These are phyloP conservation scores for Morinoia aosen DNA, from an alignment of 2,888 invertebrate genomes.

Conservation along the genomic window DNA sequence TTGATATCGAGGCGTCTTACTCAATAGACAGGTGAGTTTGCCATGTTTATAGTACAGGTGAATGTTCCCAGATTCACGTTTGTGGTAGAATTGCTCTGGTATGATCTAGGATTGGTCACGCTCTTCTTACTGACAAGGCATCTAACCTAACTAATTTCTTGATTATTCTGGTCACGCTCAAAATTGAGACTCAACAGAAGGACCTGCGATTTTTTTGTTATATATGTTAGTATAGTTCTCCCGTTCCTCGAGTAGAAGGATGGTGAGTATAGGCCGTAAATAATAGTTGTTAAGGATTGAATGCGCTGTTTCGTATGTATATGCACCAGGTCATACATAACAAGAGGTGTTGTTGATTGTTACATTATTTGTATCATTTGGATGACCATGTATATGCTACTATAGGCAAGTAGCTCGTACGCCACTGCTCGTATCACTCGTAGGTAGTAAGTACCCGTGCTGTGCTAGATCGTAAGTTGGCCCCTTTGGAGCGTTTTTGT, in stretches of 20 bases:
- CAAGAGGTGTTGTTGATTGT: constrained; percentile 40
- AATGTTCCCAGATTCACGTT: too few species aligned
- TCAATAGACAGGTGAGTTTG: too few species aligned
- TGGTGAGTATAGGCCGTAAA: not conserved
- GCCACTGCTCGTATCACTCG: constrained; percentile 23
- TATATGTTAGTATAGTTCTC: not conserved
- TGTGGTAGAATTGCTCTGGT: not conserved
- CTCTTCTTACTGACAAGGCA: not conserved
- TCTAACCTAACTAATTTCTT: not conserved
- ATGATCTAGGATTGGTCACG: not conserved
- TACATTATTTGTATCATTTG: constrained; percentile 42
- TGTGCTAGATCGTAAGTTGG: constrained; percentile 37
- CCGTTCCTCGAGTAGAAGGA: not conserved
- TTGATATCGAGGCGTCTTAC: too few species aligned
- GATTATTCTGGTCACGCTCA: not conserved
- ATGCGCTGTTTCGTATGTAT: constrained; percentile 20
- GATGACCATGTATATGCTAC: not conserved
- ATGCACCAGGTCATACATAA: constrained; percentile 42
- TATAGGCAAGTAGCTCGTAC: constrained; percentile 26
- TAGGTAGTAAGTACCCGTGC: constrained; percentile 48
- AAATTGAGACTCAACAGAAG: not conserved
- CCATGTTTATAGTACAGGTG: too few species aligned
- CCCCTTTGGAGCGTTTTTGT: not conserved
- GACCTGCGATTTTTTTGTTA: not conserved
- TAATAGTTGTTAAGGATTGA: not conserved